Evolutionary conservation across 2,797 vertebrate genomes (phyloP).

Genomic region (Cuniculus paca): DNA sequence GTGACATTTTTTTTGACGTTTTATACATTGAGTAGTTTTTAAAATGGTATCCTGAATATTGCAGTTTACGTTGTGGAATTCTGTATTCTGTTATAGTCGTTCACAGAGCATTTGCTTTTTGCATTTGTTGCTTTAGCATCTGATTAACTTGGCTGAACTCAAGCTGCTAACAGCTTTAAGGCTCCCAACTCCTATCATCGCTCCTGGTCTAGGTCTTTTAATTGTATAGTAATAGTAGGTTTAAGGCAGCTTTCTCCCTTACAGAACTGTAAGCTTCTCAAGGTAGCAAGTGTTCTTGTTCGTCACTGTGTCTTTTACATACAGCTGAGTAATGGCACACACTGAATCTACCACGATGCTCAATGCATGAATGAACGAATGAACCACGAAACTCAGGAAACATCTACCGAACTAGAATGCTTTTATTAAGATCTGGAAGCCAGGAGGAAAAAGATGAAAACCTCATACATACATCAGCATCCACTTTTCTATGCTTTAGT

Average conservation of each 20-base stretch:
- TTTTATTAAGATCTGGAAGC: not conserved
- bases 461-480: not conserved
- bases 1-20: not conserved
- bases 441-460: not conserved
- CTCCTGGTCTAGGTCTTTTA: not conserved
- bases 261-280: not conserved
- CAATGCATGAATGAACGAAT: not conserved
- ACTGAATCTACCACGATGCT: no score
- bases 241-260: not conserved
- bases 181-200: not conserved
- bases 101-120: not conserved
- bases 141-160: not conserved
- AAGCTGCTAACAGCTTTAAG: not conserved
- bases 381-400: not conserved
- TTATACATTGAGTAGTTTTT: not conserved
- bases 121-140: not conserved
- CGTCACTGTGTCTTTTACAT: not conserved
- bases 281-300: not conserved
- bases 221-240: not conserved
- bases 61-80: not conserved
- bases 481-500: not conserved
- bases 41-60: not conserved
- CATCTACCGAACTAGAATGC: not conserved
- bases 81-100: conserved; percentile 38
- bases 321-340: not conserved